These are phyloP conservation scores for Parauchenoglanis punctatus DNA, from an alignment of 2,797 vertebrate species.

Conservation along the genomic window DNA sequence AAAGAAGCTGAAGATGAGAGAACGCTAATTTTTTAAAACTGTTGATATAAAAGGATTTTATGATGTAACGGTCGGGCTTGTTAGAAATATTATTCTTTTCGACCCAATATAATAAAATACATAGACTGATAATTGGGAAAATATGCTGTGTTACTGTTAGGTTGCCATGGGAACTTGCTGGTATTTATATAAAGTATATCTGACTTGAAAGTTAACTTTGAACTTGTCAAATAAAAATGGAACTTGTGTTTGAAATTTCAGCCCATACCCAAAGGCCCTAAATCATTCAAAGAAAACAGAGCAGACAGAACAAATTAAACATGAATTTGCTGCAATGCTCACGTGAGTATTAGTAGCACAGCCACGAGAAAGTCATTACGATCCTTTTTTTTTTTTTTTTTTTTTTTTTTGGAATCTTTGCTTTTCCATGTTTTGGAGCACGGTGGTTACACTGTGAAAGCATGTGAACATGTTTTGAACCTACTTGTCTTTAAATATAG, in stretches of 20 bases:
- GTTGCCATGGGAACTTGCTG: conserved; percentile 66
- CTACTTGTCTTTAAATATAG: background rate
- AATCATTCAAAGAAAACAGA: conserved; percentile 67
- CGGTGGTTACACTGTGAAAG: background rate
- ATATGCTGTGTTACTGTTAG: conserved; percentile 59
- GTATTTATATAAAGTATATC: conserved; percentile 67
- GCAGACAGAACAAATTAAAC: conserved; percentile 81
- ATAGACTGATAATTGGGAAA: conserved; percentile 64
- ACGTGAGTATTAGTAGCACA: conserved; percentile 53
- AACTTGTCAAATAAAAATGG: conserved; percentile 66
- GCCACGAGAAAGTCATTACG: conserved; percentile 60
- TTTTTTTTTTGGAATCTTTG: too few species aligned
- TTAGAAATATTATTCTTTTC: conserved; percentile 55
- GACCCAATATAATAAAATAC: conserved; percentile 51
- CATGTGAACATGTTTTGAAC: background rate
- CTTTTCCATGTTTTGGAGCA: background rate
- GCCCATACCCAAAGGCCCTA: conserved; percentile 77
- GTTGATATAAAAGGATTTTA: conserved; percentile 65
- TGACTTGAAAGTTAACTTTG: conserved; percentile 69
- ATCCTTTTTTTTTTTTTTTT: too few species aligned
- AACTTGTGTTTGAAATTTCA: conserved; percentile 70
- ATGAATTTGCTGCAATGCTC: conserved; percentile 75
- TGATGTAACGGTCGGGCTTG: conserved; percentile 60
- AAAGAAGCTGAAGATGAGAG: conserved; percentile 69
- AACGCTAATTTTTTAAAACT: conserved; percentile 59